Conservation (phyloP, 2,797 vertebrate species). For the Mus spretus region DNA sequence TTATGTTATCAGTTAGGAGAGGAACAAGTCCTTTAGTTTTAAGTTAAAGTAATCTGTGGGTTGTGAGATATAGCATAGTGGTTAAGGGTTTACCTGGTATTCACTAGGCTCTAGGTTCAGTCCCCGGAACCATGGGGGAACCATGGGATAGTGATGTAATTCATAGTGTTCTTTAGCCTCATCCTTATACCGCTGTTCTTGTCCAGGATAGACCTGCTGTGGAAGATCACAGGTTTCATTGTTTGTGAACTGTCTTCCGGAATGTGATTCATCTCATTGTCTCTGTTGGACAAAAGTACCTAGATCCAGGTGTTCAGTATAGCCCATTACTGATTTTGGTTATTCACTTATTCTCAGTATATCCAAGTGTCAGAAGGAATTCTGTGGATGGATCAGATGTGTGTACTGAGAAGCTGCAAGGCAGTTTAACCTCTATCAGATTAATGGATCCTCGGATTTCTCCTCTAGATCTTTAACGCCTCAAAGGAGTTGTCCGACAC, state of each 20-base stretch:
- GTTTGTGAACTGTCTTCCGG: background rate
- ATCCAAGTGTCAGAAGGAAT: background rate
- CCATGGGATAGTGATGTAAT: background rate
- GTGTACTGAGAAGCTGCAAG: background rate
- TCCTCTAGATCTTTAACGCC: slow-evolving; percentile 92
- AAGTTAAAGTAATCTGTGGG: background rate
- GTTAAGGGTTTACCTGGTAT: background rate
- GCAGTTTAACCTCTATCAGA: background rate
- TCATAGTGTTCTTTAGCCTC: slow-evolving; percentile 3
- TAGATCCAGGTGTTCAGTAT: background rate
- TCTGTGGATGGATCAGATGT: background rate
- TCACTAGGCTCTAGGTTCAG: background rate
- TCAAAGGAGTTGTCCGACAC: slow-evolving; percentile 89
- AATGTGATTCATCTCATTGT: background rate
- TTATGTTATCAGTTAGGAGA: slow-evolving; percentile 27
- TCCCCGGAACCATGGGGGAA: background rate
- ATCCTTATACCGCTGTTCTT: background rate
- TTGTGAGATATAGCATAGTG: background rate
- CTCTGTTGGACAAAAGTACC: background rate
- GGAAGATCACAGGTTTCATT: background rate
- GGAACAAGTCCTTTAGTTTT: slow-evolving; percentile 1
- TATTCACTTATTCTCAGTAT: background rate
- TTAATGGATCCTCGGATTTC: slow-evolving; percentile 35
- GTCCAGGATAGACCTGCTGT: background rate
- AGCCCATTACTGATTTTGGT: background rate